Percentiles rank a stretch among this genome's conserved stretches.
These are phyloP conservation scores for Turritopsis dohrnii DNA, from an alignment of 30 jellyfish, hydroid and myxozoan species.

Conservation along the genomic window DNA sequence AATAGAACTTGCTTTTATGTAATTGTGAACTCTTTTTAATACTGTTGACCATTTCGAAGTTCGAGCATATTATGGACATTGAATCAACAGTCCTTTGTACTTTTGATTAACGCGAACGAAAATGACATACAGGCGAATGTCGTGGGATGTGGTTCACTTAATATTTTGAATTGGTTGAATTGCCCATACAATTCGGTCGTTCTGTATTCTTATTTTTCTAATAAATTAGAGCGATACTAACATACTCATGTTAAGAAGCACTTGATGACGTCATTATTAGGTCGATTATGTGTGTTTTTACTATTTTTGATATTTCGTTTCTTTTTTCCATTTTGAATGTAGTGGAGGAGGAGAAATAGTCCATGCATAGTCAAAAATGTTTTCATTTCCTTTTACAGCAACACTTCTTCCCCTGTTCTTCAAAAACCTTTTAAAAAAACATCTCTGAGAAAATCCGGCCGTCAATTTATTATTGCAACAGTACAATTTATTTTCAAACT, in stretches of 20 bases:
- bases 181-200: neutral
- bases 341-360: too few relatives aligned
- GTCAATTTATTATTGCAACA: neutral
- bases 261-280: neutral
- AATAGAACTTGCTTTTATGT: neutral
- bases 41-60: neutral
- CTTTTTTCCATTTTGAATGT: too few relatives aligned
- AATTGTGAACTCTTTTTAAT: neutral
- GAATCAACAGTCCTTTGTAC: neutral
- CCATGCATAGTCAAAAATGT: too few relatives aligned
- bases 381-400: too few relatives aligned
- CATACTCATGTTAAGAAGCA: neutral
- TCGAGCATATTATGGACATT: neutral
- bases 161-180: neutral
- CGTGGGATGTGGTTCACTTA: neutral
- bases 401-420: too few relatives aligned
- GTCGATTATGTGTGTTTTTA: neutral
- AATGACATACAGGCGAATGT: neutral
- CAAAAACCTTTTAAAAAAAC: neutral
- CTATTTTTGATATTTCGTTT: neutral
- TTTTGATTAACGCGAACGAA: neutral
- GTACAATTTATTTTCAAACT: neutral
- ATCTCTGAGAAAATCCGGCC: neutral
- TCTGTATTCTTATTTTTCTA: neutral
- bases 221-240: neutral